Base-by-base conservation (phyloP, 2,797 vertebrate genomes). In the Intellagama lesueurii region DNA sequence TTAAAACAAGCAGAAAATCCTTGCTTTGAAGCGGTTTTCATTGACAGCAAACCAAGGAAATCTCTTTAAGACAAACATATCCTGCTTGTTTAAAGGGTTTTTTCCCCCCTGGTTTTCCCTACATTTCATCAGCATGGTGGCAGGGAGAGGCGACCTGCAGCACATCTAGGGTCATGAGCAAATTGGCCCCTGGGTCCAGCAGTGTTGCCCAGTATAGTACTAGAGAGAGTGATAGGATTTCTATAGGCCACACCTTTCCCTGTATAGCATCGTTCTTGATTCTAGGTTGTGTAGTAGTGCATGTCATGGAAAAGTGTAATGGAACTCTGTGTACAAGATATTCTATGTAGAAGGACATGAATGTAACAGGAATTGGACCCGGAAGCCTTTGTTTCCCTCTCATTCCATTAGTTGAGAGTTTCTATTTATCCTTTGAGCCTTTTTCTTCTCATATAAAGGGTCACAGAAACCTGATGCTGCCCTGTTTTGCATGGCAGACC, bases 401-500 rank as follows among this genome's bases (percentile, higher is more conserved):
- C 22, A 40, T 82, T 75, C 56, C 14, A 35, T 72, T 81, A 47
- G 56, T 49, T 32, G 16, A 19, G 4, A 8, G 60, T 5, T 40
- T 66, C 28, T 76, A 40, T 22, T 66, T 66, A 11, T 76, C 30
- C 70, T 76, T 68, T 66, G 40, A 32, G 70, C 72, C 66, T 88
- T 49, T 70, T 76, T 12, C 35, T 9, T 19, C 26, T 40, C 22
- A n/a, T 0, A n/a, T 40, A 40, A 72, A 81, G 44, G 26, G 28
- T 47, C 77, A 75, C 26, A 64, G 0, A 35, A n/a, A 26, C 52
- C 19, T 75, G 30, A 22, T 8, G 4, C 17, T 35, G 56, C 35
- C 60, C 80, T 64, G 56, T 76, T 81, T 76, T 81, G 40, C 49
- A 89, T 81, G 73, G 60, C 11, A 81, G 32, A 73, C 70, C 68